Evolutionary conservation across 2,797 vertebrate species (phyloP).

Genomic region (Morus bassanus): DNA sequence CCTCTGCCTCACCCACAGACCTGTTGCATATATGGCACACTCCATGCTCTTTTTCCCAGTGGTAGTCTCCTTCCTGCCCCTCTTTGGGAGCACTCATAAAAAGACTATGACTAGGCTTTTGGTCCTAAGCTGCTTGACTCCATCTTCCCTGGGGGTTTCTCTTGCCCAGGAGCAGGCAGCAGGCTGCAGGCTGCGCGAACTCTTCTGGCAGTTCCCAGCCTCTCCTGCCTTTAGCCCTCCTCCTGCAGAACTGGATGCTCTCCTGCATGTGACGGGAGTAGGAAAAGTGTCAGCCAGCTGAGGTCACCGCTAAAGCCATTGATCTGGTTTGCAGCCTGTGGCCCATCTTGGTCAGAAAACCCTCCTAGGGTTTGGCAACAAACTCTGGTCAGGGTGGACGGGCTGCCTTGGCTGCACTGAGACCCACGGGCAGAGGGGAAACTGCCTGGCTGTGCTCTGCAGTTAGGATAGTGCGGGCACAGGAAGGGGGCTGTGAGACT

Average conservation of each 20-base stretch:
- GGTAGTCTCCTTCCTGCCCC: not conserved
- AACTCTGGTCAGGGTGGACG: not conserved
- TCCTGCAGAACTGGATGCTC: not conserved
- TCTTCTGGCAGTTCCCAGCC: not conserved
- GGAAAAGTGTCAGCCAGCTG: not conserved
- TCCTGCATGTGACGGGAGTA: accelerated
- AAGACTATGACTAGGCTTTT: not conserved
- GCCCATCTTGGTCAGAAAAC: not conserved
- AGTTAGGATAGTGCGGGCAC: not conserved
- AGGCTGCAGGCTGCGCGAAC: not conserved
- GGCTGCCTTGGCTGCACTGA: not conserved
- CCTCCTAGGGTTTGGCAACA: not conserved
- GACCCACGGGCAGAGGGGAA: not conserved
- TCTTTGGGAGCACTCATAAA: not conserved
- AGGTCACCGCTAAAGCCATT: not conserved
- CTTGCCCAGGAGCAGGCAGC: not conserved
- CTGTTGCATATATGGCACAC: accelerated
- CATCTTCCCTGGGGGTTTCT: not conserved
- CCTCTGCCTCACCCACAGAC: not conserved
- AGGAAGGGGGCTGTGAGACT: not conserved
- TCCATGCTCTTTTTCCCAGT: not conserved
- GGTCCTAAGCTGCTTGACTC: not conserved
- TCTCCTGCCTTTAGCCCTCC: not conserved
- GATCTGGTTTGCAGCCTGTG: not conserved
- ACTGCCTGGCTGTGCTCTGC: not conserved